A percentile compares a stretch with the other conserved stretches of the same genome.
Evolutionary conservation across 2,888 invertebrate genomes (phyloP).

Genomic region (Liposcelis brunnea): DNA sequence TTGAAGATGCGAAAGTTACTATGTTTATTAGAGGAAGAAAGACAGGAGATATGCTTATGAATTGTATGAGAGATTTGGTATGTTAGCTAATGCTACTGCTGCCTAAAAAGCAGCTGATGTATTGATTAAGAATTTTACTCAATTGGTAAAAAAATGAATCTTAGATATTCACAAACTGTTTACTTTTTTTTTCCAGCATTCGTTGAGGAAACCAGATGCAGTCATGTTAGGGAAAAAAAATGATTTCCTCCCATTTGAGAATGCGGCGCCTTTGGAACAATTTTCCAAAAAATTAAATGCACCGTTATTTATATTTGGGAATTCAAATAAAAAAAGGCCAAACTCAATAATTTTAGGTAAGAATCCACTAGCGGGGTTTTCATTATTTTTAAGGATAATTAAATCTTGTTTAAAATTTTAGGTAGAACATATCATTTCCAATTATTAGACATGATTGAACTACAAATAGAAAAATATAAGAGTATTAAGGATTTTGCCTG

Average conservation of each 20-base stretch:
- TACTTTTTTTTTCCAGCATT: slow-evolving; percentile 41
- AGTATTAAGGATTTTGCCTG: slow-evolving; percentile 62
- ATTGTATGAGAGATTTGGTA: slow-evolving; percentile 68
- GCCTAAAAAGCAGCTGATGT: slow-evolving; percentile 8
- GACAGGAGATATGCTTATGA: slow-evolving; percentile 48
- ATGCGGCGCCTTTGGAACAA: slow-evolving; percentile 62
- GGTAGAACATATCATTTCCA: slow-evolving; percentile 74
- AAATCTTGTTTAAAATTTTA: too few species aligned
- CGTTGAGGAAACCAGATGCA: slow-evolving; percentile 72
- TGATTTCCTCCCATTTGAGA: slow-evolving; percentile 85
- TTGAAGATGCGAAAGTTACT: slow-evolving; percentile 72
- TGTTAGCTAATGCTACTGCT: slow-evolving; percentile 18
- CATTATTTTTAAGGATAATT: too few species aligned
- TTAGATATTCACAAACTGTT: too few species aligned
- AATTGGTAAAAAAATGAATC: slow-evolving; percentile 7
- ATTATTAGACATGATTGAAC: slow-evolving; percentile 89
- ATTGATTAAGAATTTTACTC: slow-evolving; percentile 8
- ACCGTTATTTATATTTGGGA: slow-evolving; percentile 76
- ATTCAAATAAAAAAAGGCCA: slow-evolving; percentile 88
- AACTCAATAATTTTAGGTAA: slow-evolving; percentile 73
- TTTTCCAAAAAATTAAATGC: slow-evolving; percentile 69
- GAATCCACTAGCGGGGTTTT: slow-evolving; percentile 1
- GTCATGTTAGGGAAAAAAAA: slow-evolving; percentile 62
- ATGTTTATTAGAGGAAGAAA: slow-evolving; percentile 75
- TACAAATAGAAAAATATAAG: slow-evolving; percentile 71